Evolutionary conservation across 2,888 invertebrate species (phyloP), one percentile per base, ranked within the genome.

Genomic region (Schizaphis graminum): DNA sequence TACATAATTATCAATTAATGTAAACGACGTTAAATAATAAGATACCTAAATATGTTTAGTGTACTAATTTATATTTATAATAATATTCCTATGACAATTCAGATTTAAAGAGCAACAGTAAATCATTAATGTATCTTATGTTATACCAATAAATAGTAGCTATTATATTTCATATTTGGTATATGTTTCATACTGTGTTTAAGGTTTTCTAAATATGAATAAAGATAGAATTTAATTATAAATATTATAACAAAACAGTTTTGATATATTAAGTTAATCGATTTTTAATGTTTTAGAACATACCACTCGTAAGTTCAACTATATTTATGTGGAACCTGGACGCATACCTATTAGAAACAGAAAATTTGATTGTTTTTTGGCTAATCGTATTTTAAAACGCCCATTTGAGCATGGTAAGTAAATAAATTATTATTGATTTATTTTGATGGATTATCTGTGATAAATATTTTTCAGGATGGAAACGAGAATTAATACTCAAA

Each of bases 401-500:
- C 94, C 94, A 49, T 94, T 94, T 94, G 91, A 94, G 41, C 35
- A 61, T 53, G 94, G 94, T 94, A 21, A 90, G 67, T 91, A 41
- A 26, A 90, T 91, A 94, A 90, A 53, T 53, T 93, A 92, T 53
- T 41, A 41, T 24, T 85, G 10, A 35, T 44, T 0, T 41, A 41
- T 44, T 44, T 44, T 44, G 3, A 3, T 44, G 41, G 3, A 44
- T 44, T 44, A 3, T 44, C 41, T 44, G 41, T 44, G 3, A 44
- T 44, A 3, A 44, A 44, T 44, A 44, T 44, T 44, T 44, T 44
- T 44, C 41, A 96, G 98, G 98, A 21, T 98, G 98, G 98, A 97
- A 97, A 95, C 96, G 98, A 86, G 98, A 98, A 96, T 96, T 98
- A 85, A 53, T 97, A 97, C 96, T n/a, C n/a, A n/a, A 96, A 98